These are phyloP conservation scores for Cygnus atratus DNA, from an alignment of 2,113 vertebrate species.

Conservation along the genomic window DNA sequence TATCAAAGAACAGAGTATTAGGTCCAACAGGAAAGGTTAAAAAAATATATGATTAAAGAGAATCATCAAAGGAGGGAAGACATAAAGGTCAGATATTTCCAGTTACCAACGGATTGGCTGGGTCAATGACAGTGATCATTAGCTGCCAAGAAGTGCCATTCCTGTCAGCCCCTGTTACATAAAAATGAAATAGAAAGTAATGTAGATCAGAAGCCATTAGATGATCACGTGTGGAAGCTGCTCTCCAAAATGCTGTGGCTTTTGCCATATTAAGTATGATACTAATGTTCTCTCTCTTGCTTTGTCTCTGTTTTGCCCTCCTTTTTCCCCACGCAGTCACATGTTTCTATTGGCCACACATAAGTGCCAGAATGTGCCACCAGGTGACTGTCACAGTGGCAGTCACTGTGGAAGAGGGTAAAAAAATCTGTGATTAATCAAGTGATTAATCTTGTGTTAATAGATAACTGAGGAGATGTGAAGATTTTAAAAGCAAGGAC, in stretches of 20 bases:
- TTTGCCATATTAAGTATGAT: background rate
- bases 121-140: slow-evolving; percentile 54
- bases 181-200: slow-evolving; percentile 38
- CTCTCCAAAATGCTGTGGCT: background rate
- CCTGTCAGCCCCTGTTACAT: slow-evolving; percentile 35
- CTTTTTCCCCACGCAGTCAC: background rate
- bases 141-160: slow-evolving; percentile 49
- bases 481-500: slow-evolving; percentile 32
- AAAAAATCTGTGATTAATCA: background rate
- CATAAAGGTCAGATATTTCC: slow-evolving; percentile 63
- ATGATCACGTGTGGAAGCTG: background rate
- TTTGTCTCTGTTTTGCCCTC: background rate
- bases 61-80: slow-evolving; percentile 30
- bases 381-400: background rate
- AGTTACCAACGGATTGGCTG: slow-evolving; percentile 40
- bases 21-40: slow-evolving; percentile 42
- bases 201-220: background rate
- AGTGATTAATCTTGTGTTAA: slow-evolving; percentile 46
- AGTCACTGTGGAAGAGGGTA: background rate
- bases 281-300: background rate
- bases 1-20: slow-evolving; percentile 3
- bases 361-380: background rate
- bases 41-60: slow-evolving; percentile 25
- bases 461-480: background rate
- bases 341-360: background rate